Base-by-base conservation (phyloP, 2,113 vertebrate species). In the Toxotes jaculatrix region DNA sequence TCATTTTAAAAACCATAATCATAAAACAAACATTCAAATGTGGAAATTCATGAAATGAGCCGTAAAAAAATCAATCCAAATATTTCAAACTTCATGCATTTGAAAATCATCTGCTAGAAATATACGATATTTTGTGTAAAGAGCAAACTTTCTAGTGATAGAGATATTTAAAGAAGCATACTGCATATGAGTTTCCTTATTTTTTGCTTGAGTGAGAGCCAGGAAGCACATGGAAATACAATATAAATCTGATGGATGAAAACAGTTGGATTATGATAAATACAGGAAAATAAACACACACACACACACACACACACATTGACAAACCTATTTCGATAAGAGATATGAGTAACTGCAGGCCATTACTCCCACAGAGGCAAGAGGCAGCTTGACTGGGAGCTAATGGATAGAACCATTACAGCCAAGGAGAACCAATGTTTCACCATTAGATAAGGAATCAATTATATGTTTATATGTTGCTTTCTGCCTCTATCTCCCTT, bases 381-480 rank as follows among this genome's bases (percentile, higher is more conserved):
- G 60, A 78, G 73, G 76, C 70, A 60, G 69, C 77, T 70, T 70
- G 49, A 62, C 79, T 80, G 60, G 79, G 71, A 66, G 74, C 70
- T 88, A 80, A 87, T 79, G 74, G 87, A 72, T 84, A 56, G 64
- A 83, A 80, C 80, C 43, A 65, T 83, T 82, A 74, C 47, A 77
- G 75, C 62, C 27, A 19, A 73, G 70, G 38, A 79, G 82, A 86
- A 73, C 66, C 87, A 40, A 77, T 80, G 53, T 34, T 78, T 88
- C 86, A 89, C 85, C 70, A 79, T 79, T 79, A 88, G 82, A 87
- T 82, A 83, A 76, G 32, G 70, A 91, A 92, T 91, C 89, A 87
- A 91, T 89, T 83, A 76, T 69, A 83, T 86, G 82, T 85, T 80
- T 76, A 79, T 70, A 71, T 82, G 77, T 79, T 61, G 27, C 74